Percentiles rank a stretch among this genome's conserved stretches.
These are phyloP conservation scores for Kobus ellipsiprymnus DNA, from an alignment of 2,113 vertebrate genomes.

Conservation along the genomic window DNA sequence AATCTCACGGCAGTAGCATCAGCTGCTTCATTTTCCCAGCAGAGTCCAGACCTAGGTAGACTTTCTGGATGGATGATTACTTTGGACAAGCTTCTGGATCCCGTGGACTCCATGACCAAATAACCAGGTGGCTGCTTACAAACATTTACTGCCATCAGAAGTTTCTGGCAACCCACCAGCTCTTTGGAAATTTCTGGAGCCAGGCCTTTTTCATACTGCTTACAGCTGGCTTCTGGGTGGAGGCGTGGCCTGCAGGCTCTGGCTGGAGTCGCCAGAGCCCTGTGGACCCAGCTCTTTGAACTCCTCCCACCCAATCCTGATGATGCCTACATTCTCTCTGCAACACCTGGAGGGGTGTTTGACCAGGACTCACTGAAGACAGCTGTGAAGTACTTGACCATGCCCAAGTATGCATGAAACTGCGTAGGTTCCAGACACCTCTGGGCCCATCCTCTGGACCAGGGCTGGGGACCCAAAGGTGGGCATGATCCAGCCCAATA, in stretches of 20 bases:
- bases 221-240: not conserved
- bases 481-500: not conserved
- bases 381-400: not conserved
- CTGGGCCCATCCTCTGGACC: not conserved
- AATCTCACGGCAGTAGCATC: not conserved
- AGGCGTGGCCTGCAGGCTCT: not conserved
- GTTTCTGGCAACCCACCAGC: not conserved
- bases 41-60: not conserved
- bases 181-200: constrained; percentile 43
- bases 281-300: not conserved
- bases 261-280: not conserved
- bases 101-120: not conserved
- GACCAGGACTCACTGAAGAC: not conserved
- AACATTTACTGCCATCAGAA: not conserved
- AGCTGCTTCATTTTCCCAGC: not conserved
- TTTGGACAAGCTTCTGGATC: not conserved
- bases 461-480: not conserved
- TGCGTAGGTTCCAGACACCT: not conserved
- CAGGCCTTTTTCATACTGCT: not conserved
- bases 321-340: not conserved
- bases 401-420: not conserved
- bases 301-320: not conserved
- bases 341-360: not conserved
- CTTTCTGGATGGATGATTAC: not conserved
- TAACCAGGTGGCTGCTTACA: not conserved